phyloP scores from a whole-genome alignment of 1,140 invertebrate genomes.

The Camponotus vicinus region DNA sequence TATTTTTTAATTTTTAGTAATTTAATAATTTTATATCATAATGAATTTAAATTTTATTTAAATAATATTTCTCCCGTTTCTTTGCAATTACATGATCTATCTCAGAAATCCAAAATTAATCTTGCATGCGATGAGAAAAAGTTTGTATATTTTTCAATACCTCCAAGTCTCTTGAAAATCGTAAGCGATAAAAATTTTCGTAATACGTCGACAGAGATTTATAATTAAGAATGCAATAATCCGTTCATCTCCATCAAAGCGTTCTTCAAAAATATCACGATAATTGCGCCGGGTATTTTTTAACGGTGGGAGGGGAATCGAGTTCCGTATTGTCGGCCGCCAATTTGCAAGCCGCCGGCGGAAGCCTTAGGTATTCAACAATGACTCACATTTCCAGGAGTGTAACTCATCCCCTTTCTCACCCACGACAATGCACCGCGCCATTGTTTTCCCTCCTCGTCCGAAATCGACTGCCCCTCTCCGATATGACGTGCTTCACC shows the following conservation, averaged over 20 bases:
- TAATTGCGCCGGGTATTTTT: constrained; percentile 37
- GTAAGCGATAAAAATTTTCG: neutral
- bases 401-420: constrained; percentile 62
- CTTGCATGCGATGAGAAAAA: neutral
- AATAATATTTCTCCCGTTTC: neutral
- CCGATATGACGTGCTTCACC: constrained; percentile 26
- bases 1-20: neutral
- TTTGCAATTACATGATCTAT: neutral
- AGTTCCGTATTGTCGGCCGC: constrained; percentile 74
- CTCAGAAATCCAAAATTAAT: neutral
- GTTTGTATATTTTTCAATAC: neutral
- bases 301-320: constrained; percentile 48
- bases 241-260: neutral
- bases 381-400: constrained; percentile 73
- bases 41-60: neutral
- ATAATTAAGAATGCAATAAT: neutral
- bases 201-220: neutral
- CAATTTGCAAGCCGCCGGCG: constrained; percentile 76
- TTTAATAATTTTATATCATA: neutral
- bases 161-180: neutral
- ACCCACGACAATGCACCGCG: constrained; percentile 62
- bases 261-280: constrained; percentile 3
- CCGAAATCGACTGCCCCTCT: constrained; percentile 60
- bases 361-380: constrained; percentile 79
- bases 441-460: constrained; percentile 64